Evolutionary conservation across 2,888 invertebrate genomes (phyloP).

Genomic region (Altica lythri): DNA sequence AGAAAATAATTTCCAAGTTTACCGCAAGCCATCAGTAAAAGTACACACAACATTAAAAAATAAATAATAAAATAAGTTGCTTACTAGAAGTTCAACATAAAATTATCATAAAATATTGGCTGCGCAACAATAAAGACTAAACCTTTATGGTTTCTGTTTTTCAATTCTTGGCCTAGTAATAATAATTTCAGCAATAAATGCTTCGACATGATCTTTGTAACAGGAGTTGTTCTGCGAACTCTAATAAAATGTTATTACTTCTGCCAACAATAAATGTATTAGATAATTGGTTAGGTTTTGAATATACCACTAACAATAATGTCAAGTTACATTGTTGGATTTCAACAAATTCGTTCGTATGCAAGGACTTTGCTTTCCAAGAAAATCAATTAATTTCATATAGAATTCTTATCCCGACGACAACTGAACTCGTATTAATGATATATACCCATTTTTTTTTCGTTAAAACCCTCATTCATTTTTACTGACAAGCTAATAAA

Average conservation of each 20-base stretch:
- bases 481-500: slow-evolving; percentile 26
- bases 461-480: slow-evolving; percentile 21
- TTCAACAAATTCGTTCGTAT: no score
- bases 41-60: slow-evolving; percentile 30
- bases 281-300: slow-evolving; percentile 16
- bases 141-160: slow-evolving; percentile 41
- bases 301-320: slow-evolving; percentile 5
- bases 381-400: no score
- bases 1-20: slow-evolving; percentile 6
- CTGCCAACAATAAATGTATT: slow-evolving; percentile 15
- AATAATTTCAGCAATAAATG: slow-evolving; percentile 34
- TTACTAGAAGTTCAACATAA: slow-evolving; percentile 36
- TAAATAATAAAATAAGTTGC: slow-evolving; percentile 35
- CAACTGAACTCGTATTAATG: no score
- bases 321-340: no score
- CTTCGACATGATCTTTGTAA: slow-evolving; percentile 26
- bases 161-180: slow-evolving; percentile 39
- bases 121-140: slow-evolving; percentile 37
- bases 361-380: no score
- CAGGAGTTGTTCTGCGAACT: slow-evolving; percentile 25
- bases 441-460: slow-evolving; percentile 5
- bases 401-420: no score
- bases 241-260: slow-evolving; percentile 24
- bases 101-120: slow-evolving; percentile 41
- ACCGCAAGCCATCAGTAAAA: slow-evolving; percentile 25